Percentiles rank a stretch among this genome's conserved stretches.
phyloP scores from a whole-genome alignment of 2,797 vertebrate genomes.

The Protonibea diacanthus region DNA sequence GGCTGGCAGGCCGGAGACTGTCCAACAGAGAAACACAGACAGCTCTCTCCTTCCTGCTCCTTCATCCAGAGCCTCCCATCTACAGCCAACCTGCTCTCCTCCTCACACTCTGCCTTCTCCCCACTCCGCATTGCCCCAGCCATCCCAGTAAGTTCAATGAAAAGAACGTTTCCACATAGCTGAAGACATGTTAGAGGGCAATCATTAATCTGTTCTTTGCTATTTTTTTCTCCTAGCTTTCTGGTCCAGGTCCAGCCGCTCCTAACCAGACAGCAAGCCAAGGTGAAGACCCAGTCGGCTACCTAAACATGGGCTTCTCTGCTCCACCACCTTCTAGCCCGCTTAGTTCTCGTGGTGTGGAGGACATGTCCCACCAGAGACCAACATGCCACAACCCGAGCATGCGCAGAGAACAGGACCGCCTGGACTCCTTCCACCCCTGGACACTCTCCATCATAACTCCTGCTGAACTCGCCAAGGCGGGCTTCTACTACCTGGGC shows the following conservation, averaged over 20 bases:
- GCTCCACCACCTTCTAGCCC: slow-evolving; percentile 88
- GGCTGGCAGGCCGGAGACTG: slow-evolving; percentile 96
- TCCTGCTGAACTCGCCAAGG: slow-evolving; percentile 92
- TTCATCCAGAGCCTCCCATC: slow-evolving; percentile 92
- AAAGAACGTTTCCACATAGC: neutral
- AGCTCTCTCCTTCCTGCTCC: slow-evolving; percentile 91
- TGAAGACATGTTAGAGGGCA: neutral
- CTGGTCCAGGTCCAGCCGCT: slow-evolving; percentile 71
- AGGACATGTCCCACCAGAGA: slow-evolving; percentile 89
- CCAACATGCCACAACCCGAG: slow-evolving; percentile 87
- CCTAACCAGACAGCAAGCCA: slow-evolving; percentile 69
- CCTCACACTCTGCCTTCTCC: slow-evolving; percentile 89
- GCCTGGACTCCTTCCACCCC: slow-evolving; percentile 89
- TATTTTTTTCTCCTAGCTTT: slow-evolving; percentile 49
- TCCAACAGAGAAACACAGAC: slow-evolving; percentile 92
- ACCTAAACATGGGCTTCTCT: slow-evolving; percentile 87
- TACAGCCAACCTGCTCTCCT: slow-evolving; percentile 86
- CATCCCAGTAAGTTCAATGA: slow-evolving; percentile 73
- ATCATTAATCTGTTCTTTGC: neutral
- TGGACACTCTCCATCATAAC: slow-evolving; percentile 92
- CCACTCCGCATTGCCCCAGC: slow-evolving; percentile 83
- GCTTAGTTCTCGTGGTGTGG: slow-evolving; percentile 86
- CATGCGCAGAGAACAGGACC: slow-evolving; percentile 95
- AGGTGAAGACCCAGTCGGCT: slow-evolving; percentile 86
- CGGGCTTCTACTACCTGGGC: slow-evolving; percentile 95